Conservation (phyloP, 2,113 vertebrate species). For the Etia nguti region DNA sequence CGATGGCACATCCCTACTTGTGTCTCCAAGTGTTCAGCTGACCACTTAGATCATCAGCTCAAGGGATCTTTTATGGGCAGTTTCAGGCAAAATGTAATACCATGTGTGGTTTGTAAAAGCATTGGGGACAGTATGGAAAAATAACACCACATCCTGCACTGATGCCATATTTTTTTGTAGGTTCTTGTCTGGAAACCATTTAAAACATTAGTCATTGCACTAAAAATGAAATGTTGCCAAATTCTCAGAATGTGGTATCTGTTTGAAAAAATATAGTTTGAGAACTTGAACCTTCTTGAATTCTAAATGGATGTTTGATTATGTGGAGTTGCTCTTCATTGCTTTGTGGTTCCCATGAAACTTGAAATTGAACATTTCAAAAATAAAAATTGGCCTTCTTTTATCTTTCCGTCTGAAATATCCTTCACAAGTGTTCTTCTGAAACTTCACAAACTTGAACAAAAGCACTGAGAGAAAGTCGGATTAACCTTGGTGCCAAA, state of each 20-base stretch:
- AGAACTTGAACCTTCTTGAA: not conserved
- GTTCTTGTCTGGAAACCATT: not conserved
- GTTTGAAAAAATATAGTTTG: fast-evolving
- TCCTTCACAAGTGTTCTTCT: not conserved
- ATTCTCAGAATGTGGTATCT: not conserved
- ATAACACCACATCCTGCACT: not conserved
- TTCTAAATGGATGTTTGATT: not conserved
- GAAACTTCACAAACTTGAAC: not conserved
- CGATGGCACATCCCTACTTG: not conserved
- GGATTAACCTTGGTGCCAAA: not conserved
- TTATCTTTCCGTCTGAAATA: not conserved
- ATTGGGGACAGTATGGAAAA: not conserved
- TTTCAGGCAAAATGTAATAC: not conserved
- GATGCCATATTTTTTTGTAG: fast-evolving
- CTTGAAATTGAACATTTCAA: not conserved
- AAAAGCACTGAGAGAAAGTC: not conserved
- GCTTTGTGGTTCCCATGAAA: not conserved
- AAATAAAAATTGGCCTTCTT: not conserved
- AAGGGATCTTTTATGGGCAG: not conserved
- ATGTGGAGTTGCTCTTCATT: not conserved
- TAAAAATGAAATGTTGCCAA: not conserved
- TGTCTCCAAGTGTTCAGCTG: not conserved
- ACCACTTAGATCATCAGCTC: not conserved
- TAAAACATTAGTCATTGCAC: not conserved
- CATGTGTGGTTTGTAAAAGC: not conserved